Evolutionary conservation across 2,797 vertebrate species (phyloP), one percentile per base, ranked within the genome.

Genomic region (Labroides dimidiatus): DNA sequence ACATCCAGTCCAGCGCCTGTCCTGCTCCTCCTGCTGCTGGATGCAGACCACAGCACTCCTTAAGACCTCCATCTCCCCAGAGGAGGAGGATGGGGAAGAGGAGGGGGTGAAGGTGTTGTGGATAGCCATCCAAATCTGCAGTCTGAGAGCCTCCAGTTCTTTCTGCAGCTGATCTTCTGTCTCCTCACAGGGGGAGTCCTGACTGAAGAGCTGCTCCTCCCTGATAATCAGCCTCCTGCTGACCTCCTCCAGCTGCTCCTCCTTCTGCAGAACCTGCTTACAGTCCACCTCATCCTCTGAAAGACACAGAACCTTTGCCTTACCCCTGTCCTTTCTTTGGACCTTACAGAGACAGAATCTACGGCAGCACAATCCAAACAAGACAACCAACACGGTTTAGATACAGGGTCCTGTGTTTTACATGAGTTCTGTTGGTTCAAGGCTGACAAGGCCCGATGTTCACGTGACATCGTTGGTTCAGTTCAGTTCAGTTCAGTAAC

Each of bases 21-120:
- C 96, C 84, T 93, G 94, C 55, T 57, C 85, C 77, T 96, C 96
- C 91, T 96, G 95, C 72, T 93, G 93, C 20, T 85, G 72, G 65
- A 97, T 87, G 57, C 91, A 79, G 0, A 73, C 82, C 75, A 96
- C 85, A 2, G 95, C 95, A 42, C 93, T 92, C 77, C 77, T 91
- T 75, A 97, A 89, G 53, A 68, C 60, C 27, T 91, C 80, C 8
- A 89, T 78, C 59, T 64, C 56, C 66, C 1, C 47, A 0, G 41
- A 14, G 45, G 65, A 24, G 42, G 53, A n/a, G 27, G 49, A 74
- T 10, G 95, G 11, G 0, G 94, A 75, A 41, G 91, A 9, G 30
- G 30, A 33, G 8, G 30, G 30, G 44, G 15, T 70, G 21, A 97
- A 62, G 1, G 95, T 95, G 56, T 89, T 82, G 43, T 90, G 73